These are phyloP conservation scores for Drosophila atripex DNA, from an alignment of 2,888 invertebrate species.

Conservation along the genomic window DNA sequence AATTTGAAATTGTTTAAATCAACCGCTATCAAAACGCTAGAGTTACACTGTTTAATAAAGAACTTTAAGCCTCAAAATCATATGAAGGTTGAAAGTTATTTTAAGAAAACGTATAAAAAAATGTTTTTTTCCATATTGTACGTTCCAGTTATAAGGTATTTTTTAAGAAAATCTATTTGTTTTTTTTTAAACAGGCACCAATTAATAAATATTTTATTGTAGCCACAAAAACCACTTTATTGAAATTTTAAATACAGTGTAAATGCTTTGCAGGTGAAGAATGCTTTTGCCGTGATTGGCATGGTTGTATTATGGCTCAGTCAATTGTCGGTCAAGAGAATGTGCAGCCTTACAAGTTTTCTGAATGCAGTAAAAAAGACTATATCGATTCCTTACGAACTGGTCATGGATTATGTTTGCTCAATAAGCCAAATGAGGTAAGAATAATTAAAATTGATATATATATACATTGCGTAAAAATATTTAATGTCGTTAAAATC, in stretches of 20 bases:
- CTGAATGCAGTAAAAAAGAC: constrained; percentile 96
- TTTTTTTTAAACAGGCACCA: too few species aligned
- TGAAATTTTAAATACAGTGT: neutral
- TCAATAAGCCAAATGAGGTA: constrained; percentile 97
- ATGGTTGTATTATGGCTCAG: constrained; percentile 98
- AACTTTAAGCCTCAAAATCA: too few species aligned
- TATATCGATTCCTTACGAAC: constrained; percentile 94
- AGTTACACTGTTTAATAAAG: too few species aligned
- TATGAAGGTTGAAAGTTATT: too few species aligned
- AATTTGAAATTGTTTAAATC: too few species aligned
- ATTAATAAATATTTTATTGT: too few species aligned
- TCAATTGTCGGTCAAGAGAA: constrained; percentile 95
- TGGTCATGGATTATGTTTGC: constrained; percentile 95
- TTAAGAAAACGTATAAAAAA: too few species aligned
- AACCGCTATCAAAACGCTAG: too few species aligned
- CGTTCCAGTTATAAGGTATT: too few species aligned
- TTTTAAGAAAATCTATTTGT: too few species aligned
- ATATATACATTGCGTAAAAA: neutral
- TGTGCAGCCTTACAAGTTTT: constrained; percentile 98
- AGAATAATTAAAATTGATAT: constrained; percentile 61
- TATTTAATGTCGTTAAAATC: neutral
- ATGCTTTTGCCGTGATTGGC: constrained; percentile 96
- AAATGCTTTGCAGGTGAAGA: constrained; percentile 86
- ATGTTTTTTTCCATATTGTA: too few species aligned
- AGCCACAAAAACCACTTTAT: neutral